phyloP scores from a whole-genome alignment of 2,797 vertebrate species.

The Euphonia xanthogaster region DNA sequence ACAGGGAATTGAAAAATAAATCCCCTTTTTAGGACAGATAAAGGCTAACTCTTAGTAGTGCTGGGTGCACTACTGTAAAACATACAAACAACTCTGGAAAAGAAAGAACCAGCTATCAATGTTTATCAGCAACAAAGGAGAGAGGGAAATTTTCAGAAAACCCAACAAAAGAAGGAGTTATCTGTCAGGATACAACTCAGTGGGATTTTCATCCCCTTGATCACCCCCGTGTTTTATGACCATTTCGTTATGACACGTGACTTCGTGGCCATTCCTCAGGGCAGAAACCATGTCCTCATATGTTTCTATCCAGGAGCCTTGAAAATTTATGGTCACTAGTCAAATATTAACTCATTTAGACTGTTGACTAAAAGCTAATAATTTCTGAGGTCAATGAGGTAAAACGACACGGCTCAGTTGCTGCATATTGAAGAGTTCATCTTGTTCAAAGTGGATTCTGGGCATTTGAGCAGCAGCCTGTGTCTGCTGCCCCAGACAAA shows the following conservation, averaged over 20 bases:
- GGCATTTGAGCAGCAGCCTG: background rate
- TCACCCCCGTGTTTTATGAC: background rate
- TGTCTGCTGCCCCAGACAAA: background rate
- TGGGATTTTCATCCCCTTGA: background rate
- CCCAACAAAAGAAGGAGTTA: background rate
- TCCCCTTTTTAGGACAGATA: background rate
- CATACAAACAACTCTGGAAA: background rate
- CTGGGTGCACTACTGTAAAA: background rate
- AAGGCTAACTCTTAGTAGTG: background rate
- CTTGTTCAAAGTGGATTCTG: background rate
- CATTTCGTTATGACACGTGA: background rate
- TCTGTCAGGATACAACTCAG: background rate
- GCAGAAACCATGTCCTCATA: background rate
- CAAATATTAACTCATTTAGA: slow-evolving; percentile 42
- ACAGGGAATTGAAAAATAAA: background rate
- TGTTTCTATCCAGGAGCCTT: background rate
- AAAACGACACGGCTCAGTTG: background rate
- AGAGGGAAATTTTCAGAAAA: background rate
- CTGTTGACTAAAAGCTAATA: slow-evolving; percentile 36
- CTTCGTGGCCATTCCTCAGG: background rate
- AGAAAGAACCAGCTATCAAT: background rate
- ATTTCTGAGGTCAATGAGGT: slow-evolving; percentile 39
- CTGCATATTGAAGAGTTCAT: background rate
- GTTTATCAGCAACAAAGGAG: background rate
- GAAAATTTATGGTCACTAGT: slow-evolving; percentile 22